Percentiles rank a stretch among this genome's conserved stretches.
phyloP scores from a whole-genome alignment of 2,797 vertebrate genomes.

The Anisognathus igniventris region DNA sequence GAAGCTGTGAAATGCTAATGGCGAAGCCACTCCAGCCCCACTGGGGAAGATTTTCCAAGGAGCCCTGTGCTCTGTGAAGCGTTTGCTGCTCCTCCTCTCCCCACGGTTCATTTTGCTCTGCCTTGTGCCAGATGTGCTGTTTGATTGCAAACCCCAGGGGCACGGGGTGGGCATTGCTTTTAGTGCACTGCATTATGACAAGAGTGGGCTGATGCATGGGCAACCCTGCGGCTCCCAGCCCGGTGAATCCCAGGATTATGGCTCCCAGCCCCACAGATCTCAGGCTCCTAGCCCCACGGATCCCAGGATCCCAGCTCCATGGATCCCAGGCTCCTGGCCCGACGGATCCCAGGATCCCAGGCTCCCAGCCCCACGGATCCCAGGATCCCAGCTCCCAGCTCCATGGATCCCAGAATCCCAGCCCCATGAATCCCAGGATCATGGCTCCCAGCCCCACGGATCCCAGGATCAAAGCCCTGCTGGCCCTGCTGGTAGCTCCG shows the following conservation, averaged over 20 bases:
- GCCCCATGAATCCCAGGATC: too few relatives aligned
- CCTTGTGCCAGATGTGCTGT: not conserved
- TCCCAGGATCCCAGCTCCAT: not conserved
- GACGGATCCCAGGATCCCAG: not conserved
- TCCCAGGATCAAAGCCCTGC: not conserved
- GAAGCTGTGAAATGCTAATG: constrained; percentile 46
- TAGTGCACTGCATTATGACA: accelerated
- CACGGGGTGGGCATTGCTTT: not conserved
- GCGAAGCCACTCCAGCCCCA: not conserved
- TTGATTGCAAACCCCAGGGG: not conserved
- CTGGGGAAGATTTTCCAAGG: not conserved
- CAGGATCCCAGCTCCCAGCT: too few relatives aligned
- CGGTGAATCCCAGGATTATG: too few relatives aligned
- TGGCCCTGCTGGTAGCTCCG: accelerated
- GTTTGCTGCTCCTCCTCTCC: not conserved
- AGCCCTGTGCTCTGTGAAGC: not conserved
- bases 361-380: too few relatives aligned
- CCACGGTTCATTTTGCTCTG: not conserved
- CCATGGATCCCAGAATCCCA: too few relatives aligned
- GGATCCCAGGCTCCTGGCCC: not conserved
- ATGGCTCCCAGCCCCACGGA: too few relatives aligned
- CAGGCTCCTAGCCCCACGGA: not conserved
- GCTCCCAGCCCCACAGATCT: not conserved
- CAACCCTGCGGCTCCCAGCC: not conserved
- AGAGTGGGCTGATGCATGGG: not conserved